Conservation (phyloP, 2,797 vertebrate genomes). For the Linurgus olivaceus region DNA sequence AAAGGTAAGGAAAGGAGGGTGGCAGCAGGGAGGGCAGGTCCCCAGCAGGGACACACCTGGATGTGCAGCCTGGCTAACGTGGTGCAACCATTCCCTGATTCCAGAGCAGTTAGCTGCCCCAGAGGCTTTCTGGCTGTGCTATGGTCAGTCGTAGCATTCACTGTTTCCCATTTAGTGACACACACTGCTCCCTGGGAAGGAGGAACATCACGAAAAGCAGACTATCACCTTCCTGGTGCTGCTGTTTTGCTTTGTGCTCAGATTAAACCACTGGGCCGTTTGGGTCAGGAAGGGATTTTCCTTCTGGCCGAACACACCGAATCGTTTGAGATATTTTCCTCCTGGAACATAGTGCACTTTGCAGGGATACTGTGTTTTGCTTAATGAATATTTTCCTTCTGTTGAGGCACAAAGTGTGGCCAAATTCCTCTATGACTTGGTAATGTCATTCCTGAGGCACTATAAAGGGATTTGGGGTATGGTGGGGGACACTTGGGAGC, state of each 20-base stretch:
- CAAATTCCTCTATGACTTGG: not conserved
- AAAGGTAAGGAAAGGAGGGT: constrained; percentile 79
- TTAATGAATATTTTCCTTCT: not conserved
- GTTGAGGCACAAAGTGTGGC: not conserved
- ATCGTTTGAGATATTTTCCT: not conserved
- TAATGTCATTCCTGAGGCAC: not conserved
- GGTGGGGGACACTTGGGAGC: not conserved
- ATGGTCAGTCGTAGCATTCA: accelerated
- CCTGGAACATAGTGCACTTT: not conserved
- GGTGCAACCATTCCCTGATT: not conserved
- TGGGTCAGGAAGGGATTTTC: not conserved
- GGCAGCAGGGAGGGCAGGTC: not conserved
- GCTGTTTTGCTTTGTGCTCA: not conserved
- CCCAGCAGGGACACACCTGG: not conserved
- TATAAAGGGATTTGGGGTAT: not conserved
- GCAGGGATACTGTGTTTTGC: not conserved
- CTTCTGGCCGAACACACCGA: not conserved
- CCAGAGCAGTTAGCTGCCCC: not conserved
- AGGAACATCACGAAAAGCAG: not conserved
- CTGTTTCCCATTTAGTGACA: not conserved
- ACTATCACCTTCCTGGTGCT: not conserved
- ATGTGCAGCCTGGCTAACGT: not conserved
- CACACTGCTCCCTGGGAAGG: not conserved
- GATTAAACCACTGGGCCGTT: not conserved
- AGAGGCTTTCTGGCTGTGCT: not conserved